Evolutionary conservation across 1,140 invertebrate genomes (phyloP).

Genomic region (Anthonomus grandis): DNA sequence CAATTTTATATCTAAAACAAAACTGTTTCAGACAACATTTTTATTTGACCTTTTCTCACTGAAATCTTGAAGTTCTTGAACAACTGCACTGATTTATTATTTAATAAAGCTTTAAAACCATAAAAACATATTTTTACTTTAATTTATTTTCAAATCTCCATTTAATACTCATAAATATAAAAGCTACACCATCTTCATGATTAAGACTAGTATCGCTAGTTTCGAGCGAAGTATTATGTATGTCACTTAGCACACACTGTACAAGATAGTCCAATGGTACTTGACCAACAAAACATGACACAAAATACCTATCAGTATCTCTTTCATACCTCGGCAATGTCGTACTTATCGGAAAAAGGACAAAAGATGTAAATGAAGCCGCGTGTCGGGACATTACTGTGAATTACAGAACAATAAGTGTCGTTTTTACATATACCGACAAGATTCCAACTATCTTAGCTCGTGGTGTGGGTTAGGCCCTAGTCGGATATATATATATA

Average conservation of each 20-base stretch:
- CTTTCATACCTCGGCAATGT: neutral
- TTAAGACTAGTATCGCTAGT: too few species aligned
- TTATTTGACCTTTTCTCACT: too few species aligned
- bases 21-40: too few species aligned
- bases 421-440: constrained; percentile 25
- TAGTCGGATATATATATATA: too few species aligned
- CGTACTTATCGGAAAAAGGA: constrained; percentile 16
- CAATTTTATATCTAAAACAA: too few species aligned
- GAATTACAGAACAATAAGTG: constrained; percentile 34
- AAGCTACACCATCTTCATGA: too few species aligned
- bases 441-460: constrained; percentile 19
- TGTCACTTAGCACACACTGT: constrained; percentile 21
- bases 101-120: too few species aligned
- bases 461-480: constrained; percentile 9
- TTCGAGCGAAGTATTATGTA: constrained; percentile 13
- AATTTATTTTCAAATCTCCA: too few species aligned
- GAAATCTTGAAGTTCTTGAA: too few species aligned
- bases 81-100: too few species aligned
- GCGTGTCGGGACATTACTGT: constrained; percentile 28
- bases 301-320: constrained; percentile 14
- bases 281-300: constrained; percentile 26
- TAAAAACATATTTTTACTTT: too few species aligned
- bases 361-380: constrained; percentile 23
- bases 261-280: constrained; percentile 18
- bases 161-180: too few species aligned